phyloP scores from a whole-genome alignment of 2,797 vertebrate species.

The Sebastes steindachneri region DNA sequence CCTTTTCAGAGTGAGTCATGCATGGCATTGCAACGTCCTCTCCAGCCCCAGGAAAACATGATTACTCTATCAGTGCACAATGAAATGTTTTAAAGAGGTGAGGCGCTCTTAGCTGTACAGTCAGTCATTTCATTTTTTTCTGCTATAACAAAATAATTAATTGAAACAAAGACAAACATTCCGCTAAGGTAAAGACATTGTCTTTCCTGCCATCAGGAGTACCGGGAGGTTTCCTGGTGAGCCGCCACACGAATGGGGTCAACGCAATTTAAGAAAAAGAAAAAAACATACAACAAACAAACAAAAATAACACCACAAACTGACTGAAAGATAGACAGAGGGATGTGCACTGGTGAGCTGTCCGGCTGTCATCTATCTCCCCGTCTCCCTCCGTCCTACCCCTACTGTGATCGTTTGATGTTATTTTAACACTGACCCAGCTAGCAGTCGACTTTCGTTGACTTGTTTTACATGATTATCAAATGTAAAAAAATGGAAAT shows the following conservation, averaged over 20 bases:
- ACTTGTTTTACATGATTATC: not conserved
- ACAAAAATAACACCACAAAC: not conserved
- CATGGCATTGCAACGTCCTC: constrained; percentile 47
- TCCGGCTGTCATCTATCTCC: not conserved
- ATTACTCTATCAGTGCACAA: constrained; percentile 35
- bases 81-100: constrained; percentile 15
- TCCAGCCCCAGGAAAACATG: constrained; percentile 20
- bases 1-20: constrained; percentile 56
- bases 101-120: not conserved
- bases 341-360: not conserved
- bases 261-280: not conserved
- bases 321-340: not conserved
- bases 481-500: not conserved
- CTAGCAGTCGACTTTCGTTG: not conserved
- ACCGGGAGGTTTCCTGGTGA: too few species aligned
- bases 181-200: not conserved
- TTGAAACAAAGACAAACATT: not conserved
- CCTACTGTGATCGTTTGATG: not conserved
- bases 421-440: not conserved
- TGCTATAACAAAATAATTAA: not conserved
- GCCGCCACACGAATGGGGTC: not conserved
- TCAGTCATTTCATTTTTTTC: not conserved
- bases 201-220: not conserved
- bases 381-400: not conserved
- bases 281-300: not conserved